phyloP scores from a whole-genome alignment of 2,888 invertebrate species.

The Drosophila basisetae region DNA sequence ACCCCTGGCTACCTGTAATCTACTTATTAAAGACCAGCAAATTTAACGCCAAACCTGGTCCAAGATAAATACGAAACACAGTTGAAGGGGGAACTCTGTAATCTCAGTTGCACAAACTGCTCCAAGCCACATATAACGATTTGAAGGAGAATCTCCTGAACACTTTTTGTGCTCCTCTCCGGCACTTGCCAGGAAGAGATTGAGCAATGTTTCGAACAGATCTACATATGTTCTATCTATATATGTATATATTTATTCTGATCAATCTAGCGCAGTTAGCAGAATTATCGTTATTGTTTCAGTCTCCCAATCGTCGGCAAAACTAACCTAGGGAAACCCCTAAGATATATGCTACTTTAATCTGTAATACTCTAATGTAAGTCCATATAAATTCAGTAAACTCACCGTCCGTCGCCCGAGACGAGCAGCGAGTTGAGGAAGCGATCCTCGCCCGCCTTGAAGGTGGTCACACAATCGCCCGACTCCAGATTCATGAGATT shows the following conservation, averaged over 20 bases:
- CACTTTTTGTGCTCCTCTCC: not conserved
- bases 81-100: not conserved
- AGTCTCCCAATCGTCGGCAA: not conserved
- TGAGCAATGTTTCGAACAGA: not conserved
- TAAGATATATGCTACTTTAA: not conserved
- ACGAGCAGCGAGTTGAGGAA: slow-evolving; percentile 95
- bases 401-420: slow-evolving; percentile 93
- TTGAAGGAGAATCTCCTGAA: not conserved
- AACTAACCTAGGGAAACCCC: not conserved
- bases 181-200: not conserved
- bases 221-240: not conserved
- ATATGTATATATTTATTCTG: not conserved
- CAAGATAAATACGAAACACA: not conserved
- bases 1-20: not conserved
- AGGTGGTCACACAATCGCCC: slow-evolving; percentile 89
- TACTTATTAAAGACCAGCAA: not conserved
- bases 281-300: not conserved
- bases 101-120: not conserved
- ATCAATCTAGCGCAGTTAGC: not conserved
- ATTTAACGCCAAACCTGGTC: not conserved
- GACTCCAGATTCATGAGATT: slow-evolving; percentile 94
- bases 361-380: not conserved
- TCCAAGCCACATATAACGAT: not conserved
- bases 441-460: slow-evolving; percentile 95
- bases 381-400: not conserved